phyloP scores from a whole-genome alignment of 2,113 vertebrate species.

The Butorides virescens region DNA sequence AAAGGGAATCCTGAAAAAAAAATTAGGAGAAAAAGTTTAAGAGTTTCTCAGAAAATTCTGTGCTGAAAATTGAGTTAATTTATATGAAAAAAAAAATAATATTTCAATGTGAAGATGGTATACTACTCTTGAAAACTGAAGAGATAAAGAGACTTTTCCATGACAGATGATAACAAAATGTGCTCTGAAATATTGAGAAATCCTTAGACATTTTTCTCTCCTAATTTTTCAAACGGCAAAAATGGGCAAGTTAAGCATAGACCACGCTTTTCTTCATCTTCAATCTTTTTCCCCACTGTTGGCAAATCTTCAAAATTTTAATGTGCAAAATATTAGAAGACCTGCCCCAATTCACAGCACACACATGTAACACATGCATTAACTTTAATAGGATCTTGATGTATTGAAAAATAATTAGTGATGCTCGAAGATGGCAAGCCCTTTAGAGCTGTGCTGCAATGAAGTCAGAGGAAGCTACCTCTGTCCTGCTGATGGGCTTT shows the following conservation, averaged over 20 bases:
- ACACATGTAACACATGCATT: background rate
- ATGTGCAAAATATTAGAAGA: background rate
- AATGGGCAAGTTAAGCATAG: background rate
- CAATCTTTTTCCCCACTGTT: accelerated
- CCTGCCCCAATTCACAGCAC: background rate
- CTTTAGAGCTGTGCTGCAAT: background rate
- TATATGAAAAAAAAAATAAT: accelerated
- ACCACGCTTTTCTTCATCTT: background rate
- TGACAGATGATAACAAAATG: accelerated
- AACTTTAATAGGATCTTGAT: background rate
- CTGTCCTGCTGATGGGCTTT: background rate
- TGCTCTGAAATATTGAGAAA: background rate
- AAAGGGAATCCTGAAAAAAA: background rate
- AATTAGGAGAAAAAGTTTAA: background rate
- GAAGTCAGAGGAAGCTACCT: background rate
- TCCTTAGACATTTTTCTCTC: background rate
- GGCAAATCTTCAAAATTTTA: background rate
- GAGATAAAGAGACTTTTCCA: accelerated
- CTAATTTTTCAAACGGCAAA: background rate
- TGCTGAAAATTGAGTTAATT: background rate
- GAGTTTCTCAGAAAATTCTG: background rate
- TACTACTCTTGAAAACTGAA: background rate
- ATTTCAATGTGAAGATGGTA: background rate
- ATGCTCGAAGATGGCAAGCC: accelerated
- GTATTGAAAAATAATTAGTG: accelerated